These are phyloP conservation scores for Helostoma temminkii DNA, from an alignment of 2,797 vertebrate species.

Conservation along the genomic window DNA sequence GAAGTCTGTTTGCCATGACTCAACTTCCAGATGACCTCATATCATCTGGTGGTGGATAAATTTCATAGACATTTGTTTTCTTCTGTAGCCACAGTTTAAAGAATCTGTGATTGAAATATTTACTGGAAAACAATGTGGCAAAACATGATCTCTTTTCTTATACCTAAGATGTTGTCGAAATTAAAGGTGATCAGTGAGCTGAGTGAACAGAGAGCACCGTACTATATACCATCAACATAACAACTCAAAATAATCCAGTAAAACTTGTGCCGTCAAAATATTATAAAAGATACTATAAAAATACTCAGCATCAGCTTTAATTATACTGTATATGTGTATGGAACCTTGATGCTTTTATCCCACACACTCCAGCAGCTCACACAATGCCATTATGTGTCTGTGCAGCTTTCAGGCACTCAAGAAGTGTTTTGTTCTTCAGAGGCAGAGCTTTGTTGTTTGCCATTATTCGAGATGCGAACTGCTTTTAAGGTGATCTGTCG, in stretches of 20 bases:
- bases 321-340: neutral
- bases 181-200: too few relatives aligned
- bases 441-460: slow-evolving; percentile 37
- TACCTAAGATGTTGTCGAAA: too few relatives aligned
- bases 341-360: slow-evolving; percentile 63
- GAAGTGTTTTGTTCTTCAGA: slow-evolving; percentile 51
- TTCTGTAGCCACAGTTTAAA: too few relatives aligned
- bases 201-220: too few relatives aligned
- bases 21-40: too few relatives aligned
- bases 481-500: slow-evolving; percentile 23
- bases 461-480: slow-evolving; percentile 27
- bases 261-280: neutral
- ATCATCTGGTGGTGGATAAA: too few relatives aligned
- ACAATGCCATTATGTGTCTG: slow-evolving; percentile 49
- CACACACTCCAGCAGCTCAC: slow-evolving; percentile 61
- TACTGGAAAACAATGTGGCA: too few relatives aligned
- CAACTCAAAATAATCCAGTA: neutral
- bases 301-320: neutral
- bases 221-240: too few relatives aligned
- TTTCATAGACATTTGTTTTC: too few relatives aligned
- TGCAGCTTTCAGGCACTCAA: slow-evolving; percentile 37
- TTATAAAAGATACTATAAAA: neutral
- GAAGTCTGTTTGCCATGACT: too few relatives aligned
- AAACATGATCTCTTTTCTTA: too few relatives aligned
- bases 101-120: too few relatives aligned